Base-by-base conservation (phyloP, 64 coral and sea anemone genomes). In the Hydrozoanthus tunicans region DNA sequence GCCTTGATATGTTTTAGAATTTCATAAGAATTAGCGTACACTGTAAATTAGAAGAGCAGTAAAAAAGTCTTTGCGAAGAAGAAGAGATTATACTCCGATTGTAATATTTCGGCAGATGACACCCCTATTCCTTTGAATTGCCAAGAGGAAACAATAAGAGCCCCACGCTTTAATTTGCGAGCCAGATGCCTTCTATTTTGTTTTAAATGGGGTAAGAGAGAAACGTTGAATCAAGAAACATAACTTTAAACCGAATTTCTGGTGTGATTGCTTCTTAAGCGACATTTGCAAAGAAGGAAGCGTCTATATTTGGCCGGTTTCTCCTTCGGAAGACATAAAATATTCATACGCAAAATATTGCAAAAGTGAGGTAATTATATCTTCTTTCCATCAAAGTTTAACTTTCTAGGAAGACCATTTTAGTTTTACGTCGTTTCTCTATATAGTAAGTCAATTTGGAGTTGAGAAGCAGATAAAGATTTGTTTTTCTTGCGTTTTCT, bases 111-210 rank as follows among this genome's bases (percentile, higher is more conserved):
- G 92, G 86, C 95, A 94, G 92, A 96, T 96, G 95, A 94, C 95
- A 96, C 95, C 95, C 95, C 94, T 92, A 89, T 69, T 93, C 91
- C 95, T 97, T 97, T 96, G 91, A 96, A 89, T 92, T 84, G 82
- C 90, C 59, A 82, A 92, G 89, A 96, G 92, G 82, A 94, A 96
- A 96, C 95, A 94, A 92, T 92, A 86, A 94, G 86, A 89, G 95
- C 77, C 90, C 92, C 95, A 93, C 92, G 92, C 88, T 97, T 81
- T 85, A 97, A 94, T 94, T 94, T 90, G 59, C 79, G 73, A 55
- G 62, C 65, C 90, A 91, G 92, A 97, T 94, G 92, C 63, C 92
- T 82, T 83, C 88, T 73, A 64, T 66, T 83, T 85, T 77, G 63
- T 77, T 59, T 64, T 26, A 90, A 83, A 8, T 70, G 66, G 23